Evolutionary conservation across 35 echinoderm and acorn worm genomes (phyloP).

Genomic region (Heliocidaris tuberculata): DNA sequence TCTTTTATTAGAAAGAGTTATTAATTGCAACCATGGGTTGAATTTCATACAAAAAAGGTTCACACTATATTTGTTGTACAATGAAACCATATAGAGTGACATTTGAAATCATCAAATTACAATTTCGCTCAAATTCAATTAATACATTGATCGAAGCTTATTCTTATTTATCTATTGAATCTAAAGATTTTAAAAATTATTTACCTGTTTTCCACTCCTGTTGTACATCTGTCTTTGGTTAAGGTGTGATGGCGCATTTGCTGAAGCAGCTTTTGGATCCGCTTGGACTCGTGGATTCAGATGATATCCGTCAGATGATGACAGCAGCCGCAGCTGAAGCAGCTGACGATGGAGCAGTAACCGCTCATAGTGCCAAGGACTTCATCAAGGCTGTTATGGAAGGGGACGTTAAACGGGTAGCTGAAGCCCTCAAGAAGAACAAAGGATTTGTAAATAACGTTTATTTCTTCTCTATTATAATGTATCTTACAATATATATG

Average conservation of each 20-base stretch:
- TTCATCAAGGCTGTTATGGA: slow-evolving; percentile 8
- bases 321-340: neutral
- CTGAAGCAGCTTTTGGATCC: slow-evolving; percentile 13
- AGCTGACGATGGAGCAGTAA: neutral
- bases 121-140: no score
- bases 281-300: neutral
- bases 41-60: no score
- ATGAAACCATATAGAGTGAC: no score
- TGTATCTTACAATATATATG: neutral
- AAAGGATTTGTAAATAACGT: neutral
- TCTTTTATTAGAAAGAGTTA: no score
- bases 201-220: no score
- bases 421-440: neutral
- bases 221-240: neutral
- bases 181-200: no score
- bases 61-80: no score
- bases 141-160: no score
- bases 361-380: neutral
- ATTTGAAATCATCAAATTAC: no score
- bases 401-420: neutral
- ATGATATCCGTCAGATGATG: neutral
- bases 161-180: no score
- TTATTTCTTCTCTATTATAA: neutral
- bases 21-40: no score
- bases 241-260: neutral